A percentile compares a stretch with the other conserved stretches of the same genome.
Conservation (phyloP, 2,888 invertebrate genomes). For the Baronia brevicornis region DNA sequence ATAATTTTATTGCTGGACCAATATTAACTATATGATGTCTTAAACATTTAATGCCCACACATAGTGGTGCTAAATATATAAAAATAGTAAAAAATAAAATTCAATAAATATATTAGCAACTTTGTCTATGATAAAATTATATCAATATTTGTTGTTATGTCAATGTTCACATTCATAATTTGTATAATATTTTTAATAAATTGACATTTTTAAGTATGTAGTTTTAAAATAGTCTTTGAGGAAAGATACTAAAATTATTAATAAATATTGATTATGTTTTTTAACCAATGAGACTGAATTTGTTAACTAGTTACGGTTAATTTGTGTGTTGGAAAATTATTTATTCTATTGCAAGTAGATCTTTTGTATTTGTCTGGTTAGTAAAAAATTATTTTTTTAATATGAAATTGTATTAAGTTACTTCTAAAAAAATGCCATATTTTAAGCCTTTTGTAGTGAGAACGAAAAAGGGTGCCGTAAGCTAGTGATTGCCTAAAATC, state of each 20-base stretch:
- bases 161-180: conserved; percentile 24
- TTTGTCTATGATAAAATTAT: neutral
- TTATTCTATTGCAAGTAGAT: conserved; percentile 42
- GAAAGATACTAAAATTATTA: conserved; percentile 44
- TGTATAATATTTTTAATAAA: conserved; percentile 30
- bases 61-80: no score
- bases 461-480: no score
- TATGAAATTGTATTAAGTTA: conserved; percentile 6
- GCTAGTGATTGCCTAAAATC: no score
- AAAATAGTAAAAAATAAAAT: no score
- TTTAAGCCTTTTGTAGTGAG: no score
- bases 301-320: conserved; percentile 56
- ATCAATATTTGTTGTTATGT: neutral
- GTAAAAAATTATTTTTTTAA: conserved; percentile 10
- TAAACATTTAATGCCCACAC: no score
- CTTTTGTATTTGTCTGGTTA: conserved; percentile 17
- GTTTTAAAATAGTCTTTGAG: conserved; percentile 51
- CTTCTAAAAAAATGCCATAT: conserved; percentile 10
- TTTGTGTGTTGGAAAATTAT: conserved; percentile 47
- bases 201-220: conserved; percentile 23
- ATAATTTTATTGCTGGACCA: no score
- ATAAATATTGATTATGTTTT: conserved; percentile 46
- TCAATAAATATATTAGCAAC: no score
- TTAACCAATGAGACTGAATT: conserved; percentile 73
- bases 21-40: no score